Evolutionary conservation across 1,140 invertebrate genomes (phyloP), one percentile per base, ranked within the genome.

Genomic region (Antheraea pernyi): DNA sequence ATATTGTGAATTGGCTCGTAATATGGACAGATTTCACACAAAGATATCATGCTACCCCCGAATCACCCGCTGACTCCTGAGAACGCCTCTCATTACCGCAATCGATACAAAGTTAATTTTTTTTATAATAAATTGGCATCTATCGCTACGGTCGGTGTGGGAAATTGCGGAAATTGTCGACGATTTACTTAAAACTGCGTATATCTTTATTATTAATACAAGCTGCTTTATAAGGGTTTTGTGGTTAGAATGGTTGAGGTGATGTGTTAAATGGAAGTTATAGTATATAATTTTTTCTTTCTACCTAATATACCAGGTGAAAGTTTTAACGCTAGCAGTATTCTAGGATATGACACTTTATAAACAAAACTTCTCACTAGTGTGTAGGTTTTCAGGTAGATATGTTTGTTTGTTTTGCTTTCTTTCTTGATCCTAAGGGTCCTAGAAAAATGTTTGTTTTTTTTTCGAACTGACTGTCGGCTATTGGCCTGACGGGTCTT

Each of bases 11-110:
- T 80, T 76, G 76, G 76, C 76, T 79, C 76, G 72, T 74, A 74
- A 80, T 82, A 75, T 80, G 67, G 66, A 18, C 53, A 82, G 89
- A 91, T 91, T 86, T 91, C 88, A 88, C 88, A 91, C 82, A 83
- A 66, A 81, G 88, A 91, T 91, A 89, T 18, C 62, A 65, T 53
- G 76, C 76, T 72, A 30, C 86, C 83, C 82, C 81, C 78, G 79
- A 80, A 64, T 53, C 75, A 77, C 84, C 86, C 74, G 82, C 76
- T 79, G 81, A 67, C 78, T 84, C 79, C 82, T 88, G 88, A 88
- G 86, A 91, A 89, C 85, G 77, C 78, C 78, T 83, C 82, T 91
- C 81, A 83, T 90, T 89, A 90, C 37, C 72, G 70, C 74, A 76
- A 82, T 74, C 73, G 74, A 75, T 73, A 77, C 76, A 75, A 59